A percentile compares a stretch with the other conserved stretches of the same genome.
Conservation (phyloP, 1,140 invertebrate genomes). For the Mamestra configurata region DNA sequence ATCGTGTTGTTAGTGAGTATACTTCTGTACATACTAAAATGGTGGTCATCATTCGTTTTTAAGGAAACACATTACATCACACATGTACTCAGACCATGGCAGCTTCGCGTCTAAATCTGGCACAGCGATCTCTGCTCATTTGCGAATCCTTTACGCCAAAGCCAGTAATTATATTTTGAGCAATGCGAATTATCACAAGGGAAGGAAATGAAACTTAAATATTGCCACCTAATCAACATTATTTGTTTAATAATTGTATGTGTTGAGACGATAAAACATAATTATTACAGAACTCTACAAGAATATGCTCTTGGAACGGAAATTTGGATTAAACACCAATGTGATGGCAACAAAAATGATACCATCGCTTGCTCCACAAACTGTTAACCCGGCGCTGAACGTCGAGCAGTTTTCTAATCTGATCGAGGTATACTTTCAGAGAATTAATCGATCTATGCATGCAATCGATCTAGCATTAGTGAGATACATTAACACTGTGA, state of each 20-base stretch:
- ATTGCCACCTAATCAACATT: no score
- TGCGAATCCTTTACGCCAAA: conserved; percentile 21
- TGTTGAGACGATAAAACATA: conserved; percentile 39
- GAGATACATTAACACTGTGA: conserved; percentile 9
- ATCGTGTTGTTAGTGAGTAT: conserved; percentile 95
- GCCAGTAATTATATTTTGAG: background rate
- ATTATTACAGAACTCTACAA: conserved; percentile 95
- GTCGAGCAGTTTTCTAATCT: conserved; percentile 96
- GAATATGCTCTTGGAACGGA: conserved; percentile 96
- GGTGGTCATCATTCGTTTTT: background rate
- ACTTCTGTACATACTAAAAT: conserved; percentile 16
- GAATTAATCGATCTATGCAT: background rate
- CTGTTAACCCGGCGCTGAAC: conserved; percentile 96
- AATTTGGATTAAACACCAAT: conserved; percentile 96
- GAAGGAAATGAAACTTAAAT: no score
- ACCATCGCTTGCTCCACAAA: conserved; percentile 96
- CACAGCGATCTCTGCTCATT: conserved; percentile 8
- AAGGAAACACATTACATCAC: background rate
- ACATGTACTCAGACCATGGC: background rate
- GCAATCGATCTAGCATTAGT: background rate
- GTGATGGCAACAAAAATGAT: conserved; percentile 98
- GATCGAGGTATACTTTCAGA: conserved; percentile 90
- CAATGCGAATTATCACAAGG: conserved; percentile 41
- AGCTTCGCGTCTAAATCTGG: background rate
- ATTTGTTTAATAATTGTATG: background rate